phyloP scores from a whole-genome alignment of 2,888 invertebrate species.

The Hyposoter didymator region DNA sequence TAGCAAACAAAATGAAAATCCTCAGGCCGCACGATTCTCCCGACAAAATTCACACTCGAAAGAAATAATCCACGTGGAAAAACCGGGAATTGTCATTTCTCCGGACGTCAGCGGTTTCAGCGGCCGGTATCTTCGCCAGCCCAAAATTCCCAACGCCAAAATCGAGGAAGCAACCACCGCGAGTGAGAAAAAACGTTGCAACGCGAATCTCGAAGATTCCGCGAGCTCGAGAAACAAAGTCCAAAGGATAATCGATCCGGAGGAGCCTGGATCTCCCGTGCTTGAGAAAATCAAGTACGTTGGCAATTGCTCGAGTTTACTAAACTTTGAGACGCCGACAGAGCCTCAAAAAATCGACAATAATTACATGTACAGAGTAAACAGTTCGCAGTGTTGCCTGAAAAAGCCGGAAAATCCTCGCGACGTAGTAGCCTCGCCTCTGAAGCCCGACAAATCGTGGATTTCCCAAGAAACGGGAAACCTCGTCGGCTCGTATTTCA shows the following conservation, averaged over 20 bases:
- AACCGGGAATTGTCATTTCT: slow-evolving; percentile 73
- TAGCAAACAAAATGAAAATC: slow-evolving; percentile 73
- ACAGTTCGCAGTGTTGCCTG: slow-evolving; percentile 45
- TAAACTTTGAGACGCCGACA: slow-evolving; percentile 70
- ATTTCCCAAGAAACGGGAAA: slow-evolving; percentile 76
- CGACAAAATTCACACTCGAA: slow-evolving; percentile 76
- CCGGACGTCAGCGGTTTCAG: slow-evolving; percentile 75
- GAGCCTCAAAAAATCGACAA: slow-evolving; percentile 75
- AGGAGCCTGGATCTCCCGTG: slow-evolving; percentile 42
- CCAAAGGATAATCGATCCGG: slow-evolving; percentile 47
- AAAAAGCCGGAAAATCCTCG: slow-evolving; percentile 64
- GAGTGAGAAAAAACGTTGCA: slow-evolving; percentile 41
- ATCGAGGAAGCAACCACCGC: slow-evolving; percentile 22
- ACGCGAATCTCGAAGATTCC: slow-evolving; percentile 37
- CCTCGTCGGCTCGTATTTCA: slow-evolving; percentile 78
- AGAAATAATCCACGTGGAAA: slow-evolving; percentile 71
- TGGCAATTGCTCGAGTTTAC: slow-evolving; percentile 72
- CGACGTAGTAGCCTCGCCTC: slow-evolving; percentile 62
- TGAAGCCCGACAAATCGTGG: slow-evolving; percentile 72
- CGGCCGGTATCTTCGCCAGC: slow-evolving; percentile 74
- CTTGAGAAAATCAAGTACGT: slow-evolving; percentile 80
- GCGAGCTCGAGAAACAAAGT: slow-evolving; percentile 37
- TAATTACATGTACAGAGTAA: slow-evolving; percentile 76
- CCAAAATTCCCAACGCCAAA: slow-evolving; percentile 67
- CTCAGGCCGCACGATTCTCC: slow-evolving; percentile 70